Conservation (phyloP, 2,888 invertebrate genomes). For the Drosophila sordidapex region DNA sequence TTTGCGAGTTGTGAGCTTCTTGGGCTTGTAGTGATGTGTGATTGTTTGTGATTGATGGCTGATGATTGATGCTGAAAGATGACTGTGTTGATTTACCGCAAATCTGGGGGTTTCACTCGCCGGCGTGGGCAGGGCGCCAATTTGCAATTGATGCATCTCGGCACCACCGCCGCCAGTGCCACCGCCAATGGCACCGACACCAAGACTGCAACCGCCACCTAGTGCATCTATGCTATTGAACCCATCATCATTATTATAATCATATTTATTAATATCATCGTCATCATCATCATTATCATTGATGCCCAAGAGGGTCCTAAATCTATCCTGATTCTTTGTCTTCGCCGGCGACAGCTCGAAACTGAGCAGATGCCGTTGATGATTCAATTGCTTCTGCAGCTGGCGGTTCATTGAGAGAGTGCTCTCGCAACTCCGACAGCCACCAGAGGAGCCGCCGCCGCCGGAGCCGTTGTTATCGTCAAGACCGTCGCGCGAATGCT, state of each 20-base stretch:
- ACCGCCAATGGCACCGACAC: conserved; percentile 34
- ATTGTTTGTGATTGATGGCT: conserved; percentile 20
- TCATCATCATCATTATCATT: conserved; percentile 82
- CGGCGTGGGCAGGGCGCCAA: conserved; percentile 85
- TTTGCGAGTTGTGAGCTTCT: neutral
- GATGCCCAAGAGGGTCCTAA: conserved; percentile 84
- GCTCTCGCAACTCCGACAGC: conserved; percentile 84
- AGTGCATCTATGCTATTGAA: conserved; percentile 68
- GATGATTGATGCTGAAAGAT: conserved; percentile 28
- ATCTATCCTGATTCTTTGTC: conserved; percentile 84
- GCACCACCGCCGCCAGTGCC: conserved; percentile 78
- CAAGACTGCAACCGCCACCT: conserved; percentile 42
- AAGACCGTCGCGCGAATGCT: conserved; percentile 84
- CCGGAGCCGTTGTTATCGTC: conserved; percentile 82
- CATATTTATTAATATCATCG: conserved; percentile 80
- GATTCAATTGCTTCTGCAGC: conserved; percentile 85
- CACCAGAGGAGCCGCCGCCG: conserved; percentile 59
- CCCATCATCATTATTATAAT: conserved; percentile 81
- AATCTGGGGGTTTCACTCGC: conserved; percentile 85
- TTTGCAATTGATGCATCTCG: conserved; percentile 83
- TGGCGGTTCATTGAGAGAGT: conserved; percentile 85
- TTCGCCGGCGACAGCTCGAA: conserved; percentile 85
- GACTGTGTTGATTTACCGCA: conserved; percentile 84
- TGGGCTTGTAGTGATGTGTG: conserved; percentile 6
- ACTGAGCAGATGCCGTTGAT: conserved; percentile 85